Evolutionary conservation across 2,888 invertebrate species (phyloP).

Genomic region (Stramonita haemastoma): DNA sequence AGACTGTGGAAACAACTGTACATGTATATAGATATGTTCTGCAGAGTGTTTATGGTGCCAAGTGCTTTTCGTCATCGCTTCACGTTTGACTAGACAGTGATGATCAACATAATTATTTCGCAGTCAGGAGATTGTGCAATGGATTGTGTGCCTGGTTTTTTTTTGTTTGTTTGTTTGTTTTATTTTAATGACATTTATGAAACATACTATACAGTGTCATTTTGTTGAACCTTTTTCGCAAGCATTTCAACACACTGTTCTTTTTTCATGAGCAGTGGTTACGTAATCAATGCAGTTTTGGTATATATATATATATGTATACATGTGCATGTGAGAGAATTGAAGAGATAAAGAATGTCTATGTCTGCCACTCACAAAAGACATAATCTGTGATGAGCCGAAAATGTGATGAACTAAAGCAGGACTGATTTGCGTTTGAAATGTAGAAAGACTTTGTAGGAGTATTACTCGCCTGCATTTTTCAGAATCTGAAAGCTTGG

Average conservation of each 20-base stretch:
- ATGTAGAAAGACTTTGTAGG: neutral
- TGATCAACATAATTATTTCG: neutral
- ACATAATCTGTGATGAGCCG: slow-evolving; percentile 16
- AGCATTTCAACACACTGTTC: neutral
- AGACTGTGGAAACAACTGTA: too few species aligned
- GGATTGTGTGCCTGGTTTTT: neutral
- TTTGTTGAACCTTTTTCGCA: neutral
- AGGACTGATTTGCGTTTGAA: neutral
- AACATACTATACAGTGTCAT: neutral
- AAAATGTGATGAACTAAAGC: neutral
- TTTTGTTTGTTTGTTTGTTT: neutral
- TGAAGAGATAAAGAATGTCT: neutral
- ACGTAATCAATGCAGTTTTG: neutral
- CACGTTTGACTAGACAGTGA: neutral
- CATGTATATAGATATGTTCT: neutral
- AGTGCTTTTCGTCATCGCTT: neutral
- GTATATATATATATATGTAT: neutral
- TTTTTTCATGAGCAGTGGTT: neutral
- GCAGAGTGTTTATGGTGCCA: neutral
- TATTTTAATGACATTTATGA: neutral
- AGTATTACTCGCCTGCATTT: neutral
- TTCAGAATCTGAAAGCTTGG: neutral
- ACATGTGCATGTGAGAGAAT: neutral
- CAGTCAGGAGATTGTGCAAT: slow-evolving; percentile 12
- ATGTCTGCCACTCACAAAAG: neutral